phyloP scores from a whole-genome alignment of 2,888 invertebrate species.

The Hirudinaria manillensis region DNA sequence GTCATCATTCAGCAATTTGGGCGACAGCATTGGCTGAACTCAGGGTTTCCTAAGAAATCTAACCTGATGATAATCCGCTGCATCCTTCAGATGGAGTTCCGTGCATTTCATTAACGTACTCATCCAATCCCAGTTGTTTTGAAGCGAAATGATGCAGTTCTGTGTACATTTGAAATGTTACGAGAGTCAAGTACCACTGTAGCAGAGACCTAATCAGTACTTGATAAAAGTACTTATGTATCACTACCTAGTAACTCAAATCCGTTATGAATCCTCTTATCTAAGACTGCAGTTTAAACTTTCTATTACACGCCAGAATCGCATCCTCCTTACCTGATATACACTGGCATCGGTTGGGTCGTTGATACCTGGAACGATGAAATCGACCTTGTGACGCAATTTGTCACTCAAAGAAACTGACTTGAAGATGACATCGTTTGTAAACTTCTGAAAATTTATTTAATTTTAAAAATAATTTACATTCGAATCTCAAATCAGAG shows the following conservation, averaged over 20 bases:
- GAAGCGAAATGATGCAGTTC: conserved; percentile 48
- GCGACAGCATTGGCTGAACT: too few species aligned
- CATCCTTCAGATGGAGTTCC: conserved; percentile 49
- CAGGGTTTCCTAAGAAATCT: neutral
- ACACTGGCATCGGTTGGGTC: too few species aligned
- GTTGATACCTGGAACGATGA: too few species aligned
- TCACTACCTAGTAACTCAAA: too few species aligned
- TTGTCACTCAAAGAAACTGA: too few species aligned
- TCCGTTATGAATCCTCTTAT: neutral
- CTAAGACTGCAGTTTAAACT: neutral
- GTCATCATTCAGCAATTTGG: too few species aligned
- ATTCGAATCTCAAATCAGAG: neutral
- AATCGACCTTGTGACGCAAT: too few species aligned
- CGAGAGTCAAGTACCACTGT: neutral
- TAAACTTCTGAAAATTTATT: conserved; percentile 5
- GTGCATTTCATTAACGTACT: conserved; percentile 48
- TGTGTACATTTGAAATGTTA: conserved; percentile 32
- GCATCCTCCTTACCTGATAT: too few species aligned
- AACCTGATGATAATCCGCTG: conserved; percentile 51
- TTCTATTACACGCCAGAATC: neutral
- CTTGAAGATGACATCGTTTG: conserved; percentile 3
- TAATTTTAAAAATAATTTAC: too few species aligned
- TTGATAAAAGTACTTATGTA: too few species aligned
- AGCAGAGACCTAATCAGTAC: neutral
- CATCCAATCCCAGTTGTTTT: conserved; percentile 51